Conservation (phyloP, 2,113 vertebrate genomes). For the Malurus melanocephalus region DNA sequence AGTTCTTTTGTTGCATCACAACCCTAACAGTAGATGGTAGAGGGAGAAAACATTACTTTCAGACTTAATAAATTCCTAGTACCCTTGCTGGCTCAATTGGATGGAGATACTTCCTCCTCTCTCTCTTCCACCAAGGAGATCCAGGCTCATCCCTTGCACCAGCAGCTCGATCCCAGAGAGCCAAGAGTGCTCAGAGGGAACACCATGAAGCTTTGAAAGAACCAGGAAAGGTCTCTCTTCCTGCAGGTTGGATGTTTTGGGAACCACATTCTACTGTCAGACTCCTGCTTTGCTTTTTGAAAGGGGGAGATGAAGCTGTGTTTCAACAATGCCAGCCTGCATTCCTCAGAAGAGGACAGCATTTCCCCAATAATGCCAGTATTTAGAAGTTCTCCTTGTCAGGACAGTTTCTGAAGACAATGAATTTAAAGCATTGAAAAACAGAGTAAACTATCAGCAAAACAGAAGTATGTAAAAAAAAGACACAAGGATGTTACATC, state of each 20-base stretch:
- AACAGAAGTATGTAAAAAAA: background rate
- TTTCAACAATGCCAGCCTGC: background rate
- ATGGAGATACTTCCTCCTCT: background rate
- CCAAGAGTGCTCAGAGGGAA: background rate
- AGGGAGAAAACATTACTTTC: background rate
- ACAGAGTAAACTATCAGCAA: background rate
- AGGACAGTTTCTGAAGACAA: background rate
- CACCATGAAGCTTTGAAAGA: background rate
- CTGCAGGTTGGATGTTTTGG: background rate
- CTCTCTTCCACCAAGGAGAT: background rate
- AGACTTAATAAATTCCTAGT: background rate
- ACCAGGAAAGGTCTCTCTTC: background rate
- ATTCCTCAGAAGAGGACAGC: background rate
- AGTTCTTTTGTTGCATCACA: background rate
- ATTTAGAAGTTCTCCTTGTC: background rate
- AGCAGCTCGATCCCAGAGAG: background rate
- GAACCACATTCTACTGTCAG: background rate
- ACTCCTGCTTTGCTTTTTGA: background rate
- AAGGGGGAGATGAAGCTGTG: background rate
- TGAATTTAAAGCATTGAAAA: background rate
- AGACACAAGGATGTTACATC: background rate
- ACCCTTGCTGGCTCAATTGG: background rate
- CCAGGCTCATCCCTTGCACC: background rate
- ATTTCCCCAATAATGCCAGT: background rate
- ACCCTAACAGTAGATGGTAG: background rate